Conservation (phyloP, 35 echinoderm and acorn worm species). For the Apostichopus parvimensis region DNA sequence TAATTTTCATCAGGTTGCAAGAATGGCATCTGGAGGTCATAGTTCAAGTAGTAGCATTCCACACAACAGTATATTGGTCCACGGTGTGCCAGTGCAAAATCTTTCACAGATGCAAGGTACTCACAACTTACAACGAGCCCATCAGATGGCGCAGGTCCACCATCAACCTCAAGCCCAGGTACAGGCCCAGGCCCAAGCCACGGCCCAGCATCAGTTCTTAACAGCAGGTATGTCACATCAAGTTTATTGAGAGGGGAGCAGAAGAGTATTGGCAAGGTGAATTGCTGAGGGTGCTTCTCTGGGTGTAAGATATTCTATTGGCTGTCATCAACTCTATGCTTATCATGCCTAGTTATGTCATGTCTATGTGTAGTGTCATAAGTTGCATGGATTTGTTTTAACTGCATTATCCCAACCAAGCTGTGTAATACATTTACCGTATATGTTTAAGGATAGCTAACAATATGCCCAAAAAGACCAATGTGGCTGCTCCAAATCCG, state of each 20-base stretch:
- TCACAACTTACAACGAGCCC: not conserved
- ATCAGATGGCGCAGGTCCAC: conserved; percentile 8
- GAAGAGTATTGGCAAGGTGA: no score
- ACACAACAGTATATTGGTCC: conserved; percentile 15
- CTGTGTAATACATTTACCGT: no score
- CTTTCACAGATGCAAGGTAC: not conserved
- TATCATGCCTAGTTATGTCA: no score
- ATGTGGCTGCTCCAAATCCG: no score
- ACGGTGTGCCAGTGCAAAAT: conserved; percentile 32
- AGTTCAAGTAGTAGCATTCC: not conserved
- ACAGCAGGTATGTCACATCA: conserved; percentile 11
- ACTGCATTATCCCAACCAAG: no score
- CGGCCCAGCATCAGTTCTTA: conserved; percentile 22
- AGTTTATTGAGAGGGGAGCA: not conserved
- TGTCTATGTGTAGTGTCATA: no score
- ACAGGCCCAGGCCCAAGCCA: not conserved
- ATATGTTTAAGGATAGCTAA: no score
- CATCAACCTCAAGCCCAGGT: conserved; percentile 26
- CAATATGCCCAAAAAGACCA: no score
- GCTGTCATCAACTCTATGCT: no score
- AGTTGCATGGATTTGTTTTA: no score
- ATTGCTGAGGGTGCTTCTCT: no score
- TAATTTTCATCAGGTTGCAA: not conserved
- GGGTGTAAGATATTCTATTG: no score
- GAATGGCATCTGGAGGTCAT: conserved; percentile 2